phyloP scores from a whole-genome alignment of 1,140 invertebrate genomes.

The Caligus rogercresseyi region DNA sequence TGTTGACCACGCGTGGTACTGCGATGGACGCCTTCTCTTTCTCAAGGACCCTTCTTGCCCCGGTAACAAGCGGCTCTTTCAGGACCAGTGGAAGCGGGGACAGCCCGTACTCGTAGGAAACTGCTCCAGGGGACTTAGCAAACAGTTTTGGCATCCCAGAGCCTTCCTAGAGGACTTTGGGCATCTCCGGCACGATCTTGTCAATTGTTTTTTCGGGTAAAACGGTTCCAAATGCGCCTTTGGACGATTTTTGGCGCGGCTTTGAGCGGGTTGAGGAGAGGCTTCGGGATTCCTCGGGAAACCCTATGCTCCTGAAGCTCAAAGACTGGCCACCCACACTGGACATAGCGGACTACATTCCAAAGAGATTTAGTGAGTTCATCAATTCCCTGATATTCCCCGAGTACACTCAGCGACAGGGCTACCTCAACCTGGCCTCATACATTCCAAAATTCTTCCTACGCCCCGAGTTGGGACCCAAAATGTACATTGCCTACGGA shows the following conservation, averaged over 20 bases:
- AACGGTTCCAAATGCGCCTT: constrained; percentile 64
- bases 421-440: constrained; percentile 71
- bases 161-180: constrained; percentile 79
- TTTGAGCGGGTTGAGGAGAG: constrained; percentile 69
- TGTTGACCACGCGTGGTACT: constrained; percentile 42
- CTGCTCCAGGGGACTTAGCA: constrained; percentile 55
- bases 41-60: constrained; percentile 61
- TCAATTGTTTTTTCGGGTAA: constrained; percentile 80
- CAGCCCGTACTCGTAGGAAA: constrained; percentile 86
- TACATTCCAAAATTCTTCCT: constrained; percentile 82
- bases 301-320: constrained; percentile 77
- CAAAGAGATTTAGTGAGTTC: constrained; percentile 61
- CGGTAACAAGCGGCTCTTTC: constrained; percentile 47
- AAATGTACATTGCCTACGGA: constrained; percentile 97
- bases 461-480: constrained; percentile 82
- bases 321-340: constrained; percentile 92
- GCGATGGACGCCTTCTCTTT: constrained; percentile 69
- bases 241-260: constrained; percentile 89
- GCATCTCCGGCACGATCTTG: constrained; percentile 69
- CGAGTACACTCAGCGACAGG: constrained; percentile 75
- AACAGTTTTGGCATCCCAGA: constrained; percentile 66
- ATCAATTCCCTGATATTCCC: constrained; percentile 73
- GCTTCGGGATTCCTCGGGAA: constrained; percentile 49
- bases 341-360: constrained; percentile 77
- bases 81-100: constrained; percentile 88